Conservation (phyloP, 2,113 vertebrate species). For the Malurus elegans region DNA sequence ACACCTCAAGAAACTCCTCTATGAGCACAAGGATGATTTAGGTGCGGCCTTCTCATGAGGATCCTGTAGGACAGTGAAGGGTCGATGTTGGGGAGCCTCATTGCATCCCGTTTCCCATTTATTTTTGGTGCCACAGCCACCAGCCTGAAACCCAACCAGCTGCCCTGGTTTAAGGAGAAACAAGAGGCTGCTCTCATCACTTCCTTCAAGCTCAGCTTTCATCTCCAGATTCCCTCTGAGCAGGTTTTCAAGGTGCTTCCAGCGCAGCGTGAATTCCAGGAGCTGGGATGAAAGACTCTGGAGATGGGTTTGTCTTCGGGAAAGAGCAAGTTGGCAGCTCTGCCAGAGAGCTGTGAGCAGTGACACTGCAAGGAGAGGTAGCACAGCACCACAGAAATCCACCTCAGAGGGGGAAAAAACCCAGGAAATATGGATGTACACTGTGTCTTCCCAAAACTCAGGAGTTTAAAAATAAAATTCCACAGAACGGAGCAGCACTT, state of each 20-base stretch:
- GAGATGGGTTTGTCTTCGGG: not conserved
- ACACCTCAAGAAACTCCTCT: not conserved
- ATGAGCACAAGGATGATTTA: accelerated
- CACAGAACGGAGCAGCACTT: not conserved
- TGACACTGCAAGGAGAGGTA: not conserved
- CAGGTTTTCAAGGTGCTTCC: not conserved
- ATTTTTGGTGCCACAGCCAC: not conserved
- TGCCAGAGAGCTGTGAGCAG: not conserved
- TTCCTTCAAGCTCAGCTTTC: not conserved
- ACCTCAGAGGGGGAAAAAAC: not conserved
- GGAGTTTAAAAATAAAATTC: not conserved
- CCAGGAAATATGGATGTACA: not conserved
- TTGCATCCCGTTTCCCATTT: accelerated
- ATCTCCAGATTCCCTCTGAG: not conserved
- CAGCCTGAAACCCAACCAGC: not conserved
- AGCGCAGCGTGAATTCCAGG: accelerated
- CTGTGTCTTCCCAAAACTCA: accelerated
- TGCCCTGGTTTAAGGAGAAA: not conserved
- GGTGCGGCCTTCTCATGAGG: accelerated
- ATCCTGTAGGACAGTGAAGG: accelerated
- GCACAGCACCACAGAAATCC: not conserved
- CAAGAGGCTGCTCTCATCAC: not conserved
- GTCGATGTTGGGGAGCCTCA: accelerated
- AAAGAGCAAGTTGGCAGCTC: not conserved
- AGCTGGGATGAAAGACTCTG: not conserved